Conservation (phyloP, 1,140 invertebrate genomes). For the Stenopsyche tienmushanensis region DNA sequence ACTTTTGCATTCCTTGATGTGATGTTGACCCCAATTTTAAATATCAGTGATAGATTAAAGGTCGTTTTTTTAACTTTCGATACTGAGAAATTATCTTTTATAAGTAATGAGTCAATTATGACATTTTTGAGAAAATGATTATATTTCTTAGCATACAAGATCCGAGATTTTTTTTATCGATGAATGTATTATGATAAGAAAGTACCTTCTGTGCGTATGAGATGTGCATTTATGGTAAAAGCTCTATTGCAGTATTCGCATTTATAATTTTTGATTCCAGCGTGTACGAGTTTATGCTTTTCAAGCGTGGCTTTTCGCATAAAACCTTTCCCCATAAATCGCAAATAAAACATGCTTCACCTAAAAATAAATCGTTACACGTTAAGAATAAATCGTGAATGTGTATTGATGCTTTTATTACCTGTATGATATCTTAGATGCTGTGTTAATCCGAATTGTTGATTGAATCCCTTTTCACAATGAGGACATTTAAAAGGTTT, state of each 20-base stretch:
- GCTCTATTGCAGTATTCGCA: constrained; percentile 29
- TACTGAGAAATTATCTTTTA: no score
- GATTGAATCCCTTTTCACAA: constrained; percentile 52
- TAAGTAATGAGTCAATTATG: no score
- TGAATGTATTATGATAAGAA: no score
- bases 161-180: no score
- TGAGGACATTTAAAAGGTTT: constrained; percentile 53
- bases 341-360: constrained; percentile 42
- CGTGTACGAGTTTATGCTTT: constrained; percentile 42
- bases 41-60: no score
- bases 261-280: constrained; percentile 44
- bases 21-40: no score
- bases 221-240: constrained; percentile 30
- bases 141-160: no score
- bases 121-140: no score
- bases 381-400: background rate
- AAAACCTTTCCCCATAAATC: constrained; percentile 45
- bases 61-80: no score
- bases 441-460: constrained; percentile 32
- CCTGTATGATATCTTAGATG: constrained; percentile 33
- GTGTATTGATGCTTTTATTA: background rate
- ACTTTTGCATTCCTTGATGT: no score
- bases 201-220: constrained; percentile 28
- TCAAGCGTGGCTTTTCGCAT: constrained; percentile 40
- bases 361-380: constrained; percentile 12